These are phyloP conservation scores for Clinocottus analis DNA, from an alignment of 2,113 vertebrate genomes.

Conservation along the genomic window DNA sequence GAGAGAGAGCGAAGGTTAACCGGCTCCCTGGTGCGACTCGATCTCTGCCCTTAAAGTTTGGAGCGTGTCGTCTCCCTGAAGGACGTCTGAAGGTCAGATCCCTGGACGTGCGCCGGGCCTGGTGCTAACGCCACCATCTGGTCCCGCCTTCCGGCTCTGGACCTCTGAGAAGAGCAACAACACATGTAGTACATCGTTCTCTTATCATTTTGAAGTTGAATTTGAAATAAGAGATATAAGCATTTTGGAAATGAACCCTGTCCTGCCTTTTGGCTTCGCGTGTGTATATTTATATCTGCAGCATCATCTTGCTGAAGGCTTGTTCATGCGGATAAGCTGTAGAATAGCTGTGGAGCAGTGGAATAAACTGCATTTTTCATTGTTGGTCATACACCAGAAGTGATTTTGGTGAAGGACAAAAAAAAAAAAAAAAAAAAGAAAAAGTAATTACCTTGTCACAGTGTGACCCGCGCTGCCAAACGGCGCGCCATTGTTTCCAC, in stretches of 20 bases:
- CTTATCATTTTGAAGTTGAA: background rate
- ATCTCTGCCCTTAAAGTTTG: slow-evolving; percentile 32
- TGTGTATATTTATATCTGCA: background rate
- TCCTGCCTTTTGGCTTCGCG: background rate
- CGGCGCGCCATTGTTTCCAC: background rate
- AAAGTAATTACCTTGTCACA: background rate
- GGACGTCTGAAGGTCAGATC: slow-evolving; percentile 48
- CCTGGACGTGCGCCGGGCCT: background rate
- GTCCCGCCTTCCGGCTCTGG: slow-evolving; percentile 12
- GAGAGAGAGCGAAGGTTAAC: slow-evolving; percentile 26
- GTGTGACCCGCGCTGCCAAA: background rate
- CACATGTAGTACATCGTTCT: background rate
- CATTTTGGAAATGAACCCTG: background rate
- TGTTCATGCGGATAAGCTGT: background rate
- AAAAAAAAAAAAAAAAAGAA: too few relatives aligned
- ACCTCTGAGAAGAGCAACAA: slow-evolving; percentile 8
- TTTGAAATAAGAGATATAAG: background rate
- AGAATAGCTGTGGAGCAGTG: background rate
- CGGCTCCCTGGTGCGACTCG: slow-evolving; percentile 13
- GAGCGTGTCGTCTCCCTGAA: slow-evolving; percentile 38
- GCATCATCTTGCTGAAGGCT: background rate
- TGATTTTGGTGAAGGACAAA: background rate
- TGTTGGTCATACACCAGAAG: background rate
- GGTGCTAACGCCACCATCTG: slow-evolving; percentile 46
- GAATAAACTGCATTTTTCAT: slow-evolving; percentile 10